phyloP scores from a whole-genome alignment of 2,888 invertebrate species.

The Phanerotoma sp. region DNA sequence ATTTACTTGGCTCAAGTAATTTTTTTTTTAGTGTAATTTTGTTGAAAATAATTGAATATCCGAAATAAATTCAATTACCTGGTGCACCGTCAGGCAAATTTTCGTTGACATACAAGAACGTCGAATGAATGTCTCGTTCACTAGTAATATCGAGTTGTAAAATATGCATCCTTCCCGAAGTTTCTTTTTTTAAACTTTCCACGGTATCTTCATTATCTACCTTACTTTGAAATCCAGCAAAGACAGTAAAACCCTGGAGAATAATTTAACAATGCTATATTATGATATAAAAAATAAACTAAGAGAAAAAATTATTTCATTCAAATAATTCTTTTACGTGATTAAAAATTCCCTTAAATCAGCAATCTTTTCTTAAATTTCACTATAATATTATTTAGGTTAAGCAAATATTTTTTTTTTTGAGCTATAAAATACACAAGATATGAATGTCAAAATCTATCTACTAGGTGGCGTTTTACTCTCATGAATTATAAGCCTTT shows the following conservation, averaged over 20 bases:
- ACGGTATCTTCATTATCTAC: conserved; percentile 67
- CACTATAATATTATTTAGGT: too few relatives aligned
- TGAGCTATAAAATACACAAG: too few relatives aligned
- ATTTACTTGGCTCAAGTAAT: not conserved
- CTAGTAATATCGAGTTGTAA: conserved; percentile 80
- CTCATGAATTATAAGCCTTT: too few relatives aligned
- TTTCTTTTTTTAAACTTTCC: conserved; percentile 74
- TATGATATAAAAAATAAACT: not conserved
- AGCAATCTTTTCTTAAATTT: too few relatives aligned
- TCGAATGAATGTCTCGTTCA: conserved; percentile 74
- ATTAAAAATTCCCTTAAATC: too few relatives aligned
- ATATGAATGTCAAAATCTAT: too few relatives aligned
- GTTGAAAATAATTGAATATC: not conserved
- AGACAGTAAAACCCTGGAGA: conserved; percentile 76
- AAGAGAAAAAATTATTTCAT: too few relatives aligned
- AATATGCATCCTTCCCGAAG: conserved; percentile 72
- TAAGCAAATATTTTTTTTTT: too few relatives aligned
- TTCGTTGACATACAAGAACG: conserved; percentile 74
- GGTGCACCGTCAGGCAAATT: conserved; percentile 78
- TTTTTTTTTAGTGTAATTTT: not conserved
- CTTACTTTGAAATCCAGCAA: conserved; percentile 76
- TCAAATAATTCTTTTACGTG: too few relatives aligned
- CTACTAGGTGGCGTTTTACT: too few relatives aligned
- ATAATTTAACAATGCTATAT: not conserved
- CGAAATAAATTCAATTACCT: conserved; percentile 59